Conservation (phyloP, 1,140 invertebrate genomes). For the Mya arenaria region DNA sequence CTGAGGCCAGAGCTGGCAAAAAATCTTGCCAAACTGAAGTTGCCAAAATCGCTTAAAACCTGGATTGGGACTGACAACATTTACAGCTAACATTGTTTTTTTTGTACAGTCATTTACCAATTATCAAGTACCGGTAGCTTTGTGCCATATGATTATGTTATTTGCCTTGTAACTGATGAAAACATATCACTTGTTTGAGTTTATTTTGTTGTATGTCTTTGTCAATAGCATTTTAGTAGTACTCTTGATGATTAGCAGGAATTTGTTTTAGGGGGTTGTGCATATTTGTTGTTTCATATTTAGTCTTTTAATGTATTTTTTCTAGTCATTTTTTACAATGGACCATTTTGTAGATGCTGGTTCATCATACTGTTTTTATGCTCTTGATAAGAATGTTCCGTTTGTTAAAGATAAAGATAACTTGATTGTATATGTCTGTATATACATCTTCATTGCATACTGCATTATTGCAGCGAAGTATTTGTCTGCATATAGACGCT, state of each 20-base stretch:
- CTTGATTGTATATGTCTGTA: slow-evolving; percentile 27
- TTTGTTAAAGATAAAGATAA: not conserved
- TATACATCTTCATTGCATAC: slow-evolving; percentile 44
- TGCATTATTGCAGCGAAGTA: slow-evolving; percentile 20
- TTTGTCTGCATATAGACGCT: slow-evolving; percentile 4
- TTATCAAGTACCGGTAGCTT: too few species aligned
- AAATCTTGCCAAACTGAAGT: slow-evolving; percentile 4
- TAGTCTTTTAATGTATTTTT: too few species aligned
- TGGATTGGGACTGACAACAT: slow-evolving; percentile 32
- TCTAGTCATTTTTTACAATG: too few species aligned
- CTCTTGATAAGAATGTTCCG: not conserved
- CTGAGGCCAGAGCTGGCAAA: slow-evolving; percentile 8
- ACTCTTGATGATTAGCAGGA: too few species aligned
- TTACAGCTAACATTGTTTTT: slow-evolving; percentile 12
- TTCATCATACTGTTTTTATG: not conserved
- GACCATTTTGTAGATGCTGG: slow-evolving; percentile 31
- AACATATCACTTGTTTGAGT: too few species aligned
- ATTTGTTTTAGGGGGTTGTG: too few species aligned
- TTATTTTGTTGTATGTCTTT: too few species aligned
- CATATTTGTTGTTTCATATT: too few species aligned
- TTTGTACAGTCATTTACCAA: too few species aligned
- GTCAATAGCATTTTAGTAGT: too few species aligned
- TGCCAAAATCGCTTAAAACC: slow-evolving; percentile 27
- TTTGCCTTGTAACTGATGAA: too few species aligned
- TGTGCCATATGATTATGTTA: too few species aligned